Percentiles rank a stretch among this genome's conserved stretches.
phyloP scores from a whole-genome alignment of 2,888 invertebrate genomes.

The Cephalotes varians region DNA sequence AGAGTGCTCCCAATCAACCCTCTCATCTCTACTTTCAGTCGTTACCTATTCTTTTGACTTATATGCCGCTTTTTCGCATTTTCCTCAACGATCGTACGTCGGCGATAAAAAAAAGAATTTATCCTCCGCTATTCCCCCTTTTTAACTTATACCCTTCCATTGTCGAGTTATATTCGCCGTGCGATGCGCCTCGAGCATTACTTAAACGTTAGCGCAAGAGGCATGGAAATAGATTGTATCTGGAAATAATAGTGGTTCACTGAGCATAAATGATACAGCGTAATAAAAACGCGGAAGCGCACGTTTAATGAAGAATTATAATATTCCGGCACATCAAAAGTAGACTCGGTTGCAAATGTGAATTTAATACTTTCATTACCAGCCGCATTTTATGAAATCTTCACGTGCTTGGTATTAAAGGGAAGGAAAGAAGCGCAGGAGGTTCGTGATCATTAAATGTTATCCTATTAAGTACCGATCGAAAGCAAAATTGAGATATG shows the following conservation, averaged over 20 bases:
- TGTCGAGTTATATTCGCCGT: constrained; percentile 14
- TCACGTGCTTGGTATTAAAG: constrained; percentile 12
- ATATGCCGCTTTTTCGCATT: not conserved
- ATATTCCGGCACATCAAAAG: constrained; percentile 20
- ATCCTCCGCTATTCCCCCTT: not conserved
- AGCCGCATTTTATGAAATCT: constrained; percentile 37
- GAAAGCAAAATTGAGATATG: constrained; percentile 31
- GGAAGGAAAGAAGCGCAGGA: not conserved
- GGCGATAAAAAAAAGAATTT: constrained; percentile 7
- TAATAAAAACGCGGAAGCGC: constrained; percentile 36
- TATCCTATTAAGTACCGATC: constrained; percentile 35
- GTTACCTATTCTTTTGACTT: constrained; percentile 10
- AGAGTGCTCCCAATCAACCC: constrained; percentile 16
- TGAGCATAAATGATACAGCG: constrained; percentile 29
- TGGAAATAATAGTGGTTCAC: constrained; percentile 31
- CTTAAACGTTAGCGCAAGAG: constrained; percentile 39
- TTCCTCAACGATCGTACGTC: not conserved
- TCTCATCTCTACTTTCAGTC: not conserved
- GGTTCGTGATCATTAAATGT: constrained; percentile 16
- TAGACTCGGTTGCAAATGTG: constrained; percentile 29
- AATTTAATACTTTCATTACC: constrained; percentile 41
- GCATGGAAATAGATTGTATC: constrained; percentile 44
- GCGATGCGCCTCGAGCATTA: constrained; percentile 22
- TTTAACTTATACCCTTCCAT: not conserved
- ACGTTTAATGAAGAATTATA: constrained; percentile 39